A percentile compares a stretch with the other conserved stretches of the same genome.
Conservation (phyloP, 1,140 invertebrate genomes). For the Drosophila pectinifera region DNA sequence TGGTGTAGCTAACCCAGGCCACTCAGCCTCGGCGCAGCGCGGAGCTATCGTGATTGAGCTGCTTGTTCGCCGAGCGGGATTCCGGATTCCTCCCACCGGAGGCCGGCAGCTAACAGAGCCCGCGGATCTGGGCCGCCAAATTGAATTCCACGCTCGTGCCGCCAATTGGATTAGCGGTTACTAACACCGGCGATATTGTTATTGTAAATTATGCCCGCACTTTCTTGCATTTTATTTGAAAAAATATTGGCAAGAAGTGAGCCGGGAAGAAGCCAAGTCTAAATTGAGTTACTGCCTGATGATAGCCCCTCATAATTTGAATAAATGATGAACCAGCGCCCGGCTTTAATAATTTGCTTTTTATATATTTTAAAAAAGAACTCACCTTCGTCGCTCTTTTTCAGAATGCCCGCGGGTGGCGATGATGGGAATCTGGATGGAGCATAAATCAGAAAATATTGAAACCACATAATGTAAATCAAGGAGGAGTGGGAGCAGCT, state of each 20-base stretch:
- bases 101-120: slow-evolving; percentile 48
- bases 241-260: slow-evolving; percentile 27
- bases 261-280: slow-evolving; percentile 8
- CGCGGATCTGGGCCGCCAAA: slow-evolving; percentile 48
- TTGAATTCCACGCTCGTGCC: slow-evolving; percentile 72
- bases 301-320: slow-evolving; percentile 68
- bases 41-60: slow-evolving; percentile 70
- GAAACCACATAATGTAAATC: slow-evolving; percentile 27
- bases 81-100: slow-evolving; percentile 30
- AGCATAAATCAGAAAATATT: slow-evolving; percentile 60
- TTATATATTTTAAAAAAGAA: slow-evolving; percentile 25
- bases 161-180: slow-evolving; percentile 84
- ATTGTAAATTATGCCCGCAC: slow-evolving; percentile 78
- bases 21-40: slow-evolving; percentile 43
- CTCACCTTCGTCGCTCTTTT: slow-evolving; percentile 85
- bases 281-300: slow-evolving; percentile 76
- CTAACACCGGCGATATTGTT: slow-evolving; percentile 80
- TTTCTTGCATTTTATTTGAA: slow-evolving; percentile 66
- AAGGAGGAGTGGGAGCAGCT: slow-evolving; percentile 7
- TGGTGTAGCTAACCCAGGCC: slow-evolving; percentile 25
- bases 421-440: slow-evolving; percentile 78
- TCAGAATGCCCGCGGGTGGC: slow-evolving; percentile 81
- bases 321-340: slow-evolving; percentile 71
- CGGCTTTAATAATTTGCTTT: slow-evolving; percentile 72
- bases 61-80: slow-evolving; percentile 66